A percentile compares a stretch with the other conserved stretches of the same genome.
These are phyloP conservation scores for Amblyjoppa proteus DNA, from an alignment of 2,888 invertebrate species.

Conservation along the genomic window DNA sequence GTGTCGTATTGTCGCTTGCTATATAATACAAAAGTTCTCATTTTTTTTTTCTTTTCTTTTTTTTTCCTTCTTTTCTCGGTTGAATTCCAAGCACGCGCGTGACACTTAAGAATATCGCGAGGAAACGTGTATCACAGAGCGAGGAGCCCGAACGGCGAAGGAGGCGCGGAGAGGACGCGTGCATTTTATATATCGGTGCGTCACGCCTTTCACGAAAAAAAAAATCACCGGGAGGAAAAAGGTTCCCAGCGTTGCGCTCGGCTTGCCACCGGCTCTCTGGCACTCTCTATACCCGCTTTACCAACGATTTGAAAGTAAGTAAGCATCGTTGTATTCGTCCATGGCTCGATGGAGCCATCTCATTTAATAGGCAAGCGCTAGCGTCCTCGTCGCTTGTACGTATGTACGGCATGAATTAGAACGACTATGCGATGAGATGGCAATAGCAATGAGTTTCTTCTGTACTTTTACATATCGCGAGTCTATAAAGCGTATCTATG, in stretches of 20 bases:
- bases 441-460: slow-evolving; percentile 72
- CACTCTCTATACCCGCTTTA: slow-evolving; percentile 30
- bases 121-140: slow-evolving; percentile 46
- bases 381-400: slow-evolving; percentile 63
- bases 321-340: slow-evolving; percentile 56
- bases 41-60: slow-evolving; percentile 27
- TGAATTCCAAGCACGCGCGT: slow-evolving; percentile 68
- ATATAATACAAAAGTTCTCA: slow-evolving; percentile 66
- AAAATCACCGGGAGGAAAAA: slow-evolving; percentile 56
- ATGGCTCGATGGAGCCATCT: slow-evolving; percentile 57
- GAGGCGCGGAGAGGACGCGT: slow-evolving; percentile 30
- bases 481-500: slow-evolving; percentile 9
- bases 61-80: slow-evolving; percentile 15
- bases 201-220: slow-evolving; percentile 66
- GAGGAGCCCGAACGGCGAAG: slow-evolving; percentile 20
- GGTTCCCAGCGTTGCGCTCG: slow-evolving; percentile 63
- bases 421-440: slow-evolving; percentile 72
- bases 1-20: slow-evolving; percentile 36
- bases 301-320: slow-evolving; percentile 67
- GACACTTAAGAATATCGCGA: slow-evolving; percentile 67
- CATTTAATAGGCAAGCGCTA: slow-evolving; percentile 73
- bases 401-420: slow-evolving; percentile 74
- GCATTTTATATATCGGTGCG: slow-evolving; percentile 65
- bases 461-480: slow-evolving; percentile 16
- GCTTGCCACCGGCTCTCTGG: slow-evolving; percentile 52